Percentiles rank a stretch among this genome's conserved stretches.
Evolutionary conservation across 2,113 vertebrate species (phyloP).

Genomic region (Oryzias melastigma): DNA sequence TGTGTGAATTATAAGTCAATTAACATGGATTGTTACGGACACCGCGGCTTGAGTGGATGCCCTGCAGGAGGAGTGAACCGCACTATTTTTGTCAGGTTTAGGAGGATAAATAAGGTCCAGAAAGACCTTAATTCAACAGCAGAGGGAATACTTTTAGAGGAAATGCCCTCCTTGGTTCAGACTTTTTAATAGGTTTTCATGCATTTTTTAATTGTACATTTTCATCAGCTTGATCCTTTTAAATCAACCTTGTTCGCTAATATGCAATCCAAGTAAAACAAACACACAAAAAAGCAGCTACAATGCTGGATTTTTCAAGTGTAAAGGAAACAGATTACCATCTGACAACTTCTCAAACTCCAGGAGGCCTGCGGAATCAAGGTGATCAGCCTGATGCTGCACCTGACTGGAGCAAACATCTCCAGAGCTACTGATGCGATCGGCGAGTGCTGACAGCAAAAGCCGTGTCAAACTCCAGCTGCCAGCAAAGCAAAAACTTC

Average conservation of each 20-base stretch:
- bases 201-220: too few relatives aligned
- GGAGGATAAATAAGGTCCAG: not conserved
- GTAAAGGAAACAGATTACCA: not conserved
- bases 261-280: too few relatives aligned
- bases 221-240: too few relatives aligned
- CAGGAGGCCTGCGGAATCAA: not conserved
- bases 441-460: constrained; percentile 30
- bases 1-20: constrained; percentile 31
- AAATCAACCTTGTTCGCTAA: too few relatives aligned
- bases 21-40: constrained; percentile 24
- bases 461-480: constrained; percentile 43
- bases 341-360: not conserved
- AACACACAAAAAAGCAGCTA: too few relatives aligned
- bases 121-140: not conserved
- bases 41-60: not conserved
- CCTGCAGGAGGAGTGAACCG: constrained; percentile 2
- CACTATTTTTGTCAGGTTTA: constrained; percentile 6
- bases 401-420: constrained; percentile 10
- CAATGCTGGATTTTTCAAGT: too few relatives aligned
- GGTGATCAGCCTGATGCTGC: not conserved
- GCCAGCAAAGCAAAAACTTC: constrained; percentile 52
- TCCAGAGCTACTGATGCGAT: constrained; percentile 8
- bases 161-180: not conserved
- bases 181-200: not conserved
- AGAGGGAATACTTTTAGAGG: not conserved